Evolutionary conservation across 2,113 vertebrate genomes (phyloP).

Genomic region (Leptocoma aspasia): DNA sequence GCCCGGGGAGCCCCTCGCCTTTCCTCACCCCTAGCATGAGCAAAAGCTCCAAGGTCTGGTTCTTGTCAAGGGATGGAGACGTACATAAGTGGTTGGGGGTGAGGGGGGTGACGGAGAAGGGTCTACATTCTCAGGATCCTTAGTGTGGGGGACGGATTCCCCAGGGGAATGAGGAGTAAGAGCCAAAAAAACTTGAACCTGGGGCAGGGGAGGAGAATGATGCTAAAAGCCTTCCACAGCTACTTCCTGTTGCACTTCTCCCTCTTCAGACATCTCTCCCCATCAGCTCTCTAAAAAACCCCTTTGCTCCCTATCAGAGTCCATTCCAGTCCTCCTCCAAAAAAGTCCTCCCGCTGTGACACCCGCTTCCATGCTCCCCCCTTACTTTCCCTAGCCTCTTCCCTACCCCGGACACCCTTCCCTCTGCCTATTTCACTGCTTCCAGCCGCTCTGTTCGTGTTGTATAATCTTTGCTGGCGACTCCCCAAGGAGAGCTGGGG

Average conservation of each 20-base stretch:
- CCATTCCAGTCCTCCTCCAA: background rate
- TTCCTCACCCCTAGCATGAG: constrained; percentile 10
- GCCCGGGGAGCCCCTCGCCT: background rate
- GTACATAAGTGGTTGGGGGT: background rate
- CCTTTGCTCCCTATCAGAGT: background rate
- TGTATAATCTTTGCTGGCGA: background rate
- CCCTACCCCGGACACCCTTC: background rate
- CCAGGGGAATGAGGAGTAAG: background rate
- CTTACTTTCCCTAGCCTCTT: background rate
- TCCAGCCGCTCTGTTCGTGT: background rate
- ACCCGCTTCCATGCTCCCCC: fast-evolving
- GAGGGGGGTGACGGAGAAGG: background rate
- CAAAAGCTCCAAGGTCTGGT: constrained; percentile 26
- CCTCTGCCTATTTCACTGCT: background rate
- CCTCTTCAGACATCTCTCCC: background rate
- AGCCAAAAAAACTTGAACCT: background rate
- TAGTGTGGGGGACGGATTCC: background rate
- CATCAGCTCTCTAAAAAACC: background rate
- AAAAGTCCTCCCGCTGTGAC: background rate
- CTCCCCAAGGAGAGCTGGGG: background rate
- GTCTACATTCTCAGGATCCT: background rate
- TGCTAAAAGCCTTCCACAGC: background rate
- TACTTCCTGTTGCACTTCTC: background rate
- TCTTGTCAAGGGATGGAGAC: constrained; percentile 17
- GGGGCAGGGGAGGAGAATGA: background rate